Evolutionary conservation across 2,797 vertebrate species (phyloP).

Genomic region (Phrynocephalus guinanensis): DNA sequence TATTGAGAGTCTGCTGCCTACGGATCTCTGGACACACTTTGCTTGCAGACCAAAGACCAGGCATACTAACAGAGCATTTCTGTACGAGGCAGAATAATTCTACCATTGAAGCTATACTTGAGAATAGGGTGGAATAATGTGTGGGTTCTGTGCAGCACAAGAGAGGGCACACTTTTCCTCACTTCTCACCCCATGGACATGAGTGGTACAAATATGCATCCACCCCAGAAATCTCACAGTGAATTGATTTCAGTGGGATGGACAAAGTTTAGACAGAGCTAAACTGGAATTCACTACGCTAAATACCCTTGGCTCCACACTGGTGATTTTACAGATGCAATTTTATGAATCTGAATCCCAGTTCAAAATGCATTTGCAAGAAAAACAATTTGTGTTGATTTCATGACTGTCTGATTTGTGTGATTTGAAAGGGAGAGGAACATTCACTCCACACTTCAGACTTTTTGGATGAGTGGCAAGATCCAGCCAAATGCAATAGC

Average conservation of each 20-base stretch:
- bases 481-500: not conserved
- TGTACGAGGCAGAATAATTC: not conserved
- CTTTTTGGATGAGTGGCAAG: not conserved
- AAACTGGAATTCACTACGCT: not conserved
- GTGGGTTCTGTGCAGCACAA: no score
- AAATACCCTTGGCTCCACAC: not conserved
- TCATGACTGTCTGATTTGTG: not conserved
- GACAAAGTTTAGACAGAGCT: not conserved
- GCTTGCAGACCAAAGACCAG: not conserved
- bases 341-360: not conserved
- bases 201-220: not conserved
- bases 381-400: not conserved
- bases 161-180: not conserved
- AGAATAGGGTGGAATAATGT: not conserved
- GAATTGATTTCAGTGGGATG: not conserved
- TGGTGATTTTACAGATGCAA: not conserved
- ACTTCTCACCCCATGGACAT: not conserved
- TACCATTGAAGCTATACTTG: not conserved
- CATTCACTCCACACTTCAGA: not conserved
- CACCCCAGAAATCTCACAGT: not conserved
- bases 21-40: not conserved
- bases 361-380: not conserved
- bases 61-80: not conserved
- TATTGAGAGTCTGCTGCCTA: not conserved
- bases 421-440: not conserved